A percentile compares a stretch with the other conserved stretches of the same genome.
Evolutionary conservation across 35 echinoderm and acorn worm species (phyloP).

Genomic region (Apostichopus parvimensis): DNA sequence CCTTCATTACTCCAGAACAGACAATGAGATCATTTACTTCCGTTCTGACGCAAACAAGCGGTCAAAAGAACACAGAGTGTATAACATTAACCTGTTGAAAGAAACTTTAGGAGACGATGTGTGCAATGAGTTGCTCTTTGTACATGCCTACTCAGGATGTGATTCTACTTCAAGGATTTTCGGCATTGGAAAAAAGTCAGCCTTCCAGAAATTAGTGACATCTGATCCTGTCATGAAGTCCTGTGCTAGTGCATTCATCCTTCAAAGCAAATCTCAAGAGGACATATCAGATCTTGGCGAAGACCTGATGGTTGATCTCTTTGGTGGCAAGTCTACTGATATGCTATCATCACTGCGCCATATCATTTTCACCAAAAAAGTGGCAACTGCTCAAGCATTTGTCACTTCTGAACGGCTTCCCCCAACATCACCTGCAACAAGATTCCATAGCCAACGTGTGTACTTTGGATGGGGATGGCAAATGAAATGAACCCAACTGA

Average conservation of each 20-base stretch:
- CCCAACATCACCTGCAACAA: conserved; percentile 35
- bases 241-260: conserved; percentile 51
- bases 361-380: conserved; percentile 9
- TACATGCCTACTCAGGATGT: conserved; percentile 70
- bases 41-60: too few species aligned
- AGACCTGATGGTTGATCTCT: conserved; percentile 50
- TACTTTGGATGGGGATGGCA: conserved; percentile 12
- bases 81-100: too few species aligned
- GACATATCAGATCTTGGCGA: background rate
- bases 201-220: conserved; percentile 38
- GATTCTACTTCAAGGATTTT: conserved; percentile 69
- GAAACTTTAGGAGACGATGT: too few species aligned
- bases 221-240: conserved; percentile 13
- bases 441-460: conserved; percentile 32
- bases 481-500: conserved; percentile 20
- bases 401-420: conserved; percentile 55
- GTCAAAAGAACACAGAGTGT: too few species aligned
- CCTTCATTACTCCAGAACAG: too few species aligned
- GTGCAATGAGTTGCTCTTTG: too few species aligned
- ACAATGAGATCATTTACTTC: too few species aligned
- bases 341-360: conserved; percentile 11
- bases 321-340: conserved; percentile 41
- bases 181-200: conserved; percentile 71
- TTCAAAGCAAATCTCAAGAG: background rate
- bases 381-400: conserved; percentile 34